Evolutionary conservation across 2,888 invertebrate species (phyloP), one percentile per base, ranked within the genome.

Genomic region (Coecobrya sp.): DNA sequence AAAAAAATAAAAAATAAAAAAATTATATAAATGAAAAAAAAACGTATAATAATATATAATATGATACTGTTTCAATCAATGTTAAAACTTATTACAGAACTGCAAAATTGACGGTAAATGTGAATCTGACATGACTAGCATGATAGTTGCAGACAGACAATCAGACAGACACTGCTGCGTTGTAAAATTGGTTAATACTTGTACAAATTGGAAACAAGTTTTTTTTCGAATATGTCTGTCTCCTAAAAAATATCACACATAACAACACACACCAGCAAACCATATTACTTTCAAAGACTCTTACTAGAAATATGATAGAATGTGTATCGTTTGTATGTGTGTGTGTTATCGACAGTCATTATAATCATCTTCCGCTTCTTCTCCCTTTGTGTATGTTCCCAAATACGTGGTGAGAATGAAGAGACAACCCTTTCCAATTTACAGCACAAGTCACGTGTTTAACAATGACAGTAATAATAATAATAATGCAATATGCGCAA

Each of bases 391-490:
- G 27, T 65, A n/a, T 4, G 65, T 79, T 79, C 27, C 79, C 49
- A 49, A 79, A 79, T 52, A 52, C 79, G 79, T 79, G 79, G 79
- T 27, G 52, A 25, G 79, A 49, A 79, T 59, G 36, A 84, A 84
- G 10, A 84, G 82, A 22, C 42, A 84, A 62, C 0, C 36, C 30
- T 42, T 42, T 79, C 70, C 70, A 55, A 82, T 89, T 89, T 89
- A 70, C 82, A 52, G 45, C 70, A 70, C 82, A 65, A 65, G 82
- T 89, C 89, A 89, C 89, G 89, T 89, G 89, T 76, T 10, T 45
- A 55, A 52, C 73, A 86, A 52, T 82, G 82, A 82, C 79, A 79
- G 49, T 27, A 52, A 52, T 27, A 79, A 19, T 79, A 73, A 73
- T 42, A 42, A 65, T 42, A n/a, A 70, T 70, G 42, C 70, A 73